These are phyloP conservation scores for Azemiops feae DNA, from an alignment of 2,113 vertebrate genomes.

Conservation along the genomic window DNA sequence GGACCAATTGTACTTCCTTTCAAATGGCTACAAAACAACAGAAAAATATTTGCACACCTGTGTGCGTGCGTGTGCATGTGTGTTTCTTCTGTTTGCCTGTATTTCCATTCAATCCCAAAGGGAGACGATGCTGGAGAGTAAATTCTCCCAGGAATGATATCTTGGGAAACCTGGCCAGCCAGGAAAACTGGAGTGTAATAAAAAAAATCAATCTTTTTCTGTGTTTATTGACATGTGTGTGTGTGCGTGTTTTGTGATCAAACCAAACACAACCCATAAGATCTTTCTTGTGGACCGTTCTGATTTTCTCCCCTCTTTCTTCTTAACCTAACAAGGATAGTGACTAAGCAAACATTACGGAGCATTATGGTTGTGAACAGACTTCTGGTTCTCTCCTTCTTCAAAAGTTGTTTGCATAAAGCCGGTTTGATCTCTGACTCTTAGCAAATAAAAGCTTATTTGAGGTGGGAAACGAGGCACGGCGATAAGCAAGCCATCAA, in stretches of 20 bases:
- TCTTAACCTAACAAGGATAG: neutral
- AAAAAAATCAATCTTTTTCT: neutral
- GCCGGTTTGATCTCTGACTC: neutral
- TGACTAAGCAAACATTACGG: neutral
- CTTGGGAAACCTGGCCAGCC: neutral
- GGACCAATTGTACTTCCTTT: neutral
- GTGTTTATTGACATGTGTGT: neutral
- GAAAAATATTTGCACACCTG: neutral
- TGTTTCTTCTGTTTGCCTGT: neutral
- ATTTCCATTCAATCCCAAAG: neutral
- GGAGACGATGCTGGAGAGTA: neutral
- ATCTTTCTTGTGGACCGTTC: neutral
- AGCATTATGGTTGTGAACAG: neutral
- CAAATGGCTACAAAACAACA: neutral
- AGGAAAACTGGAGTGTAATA: neutral
- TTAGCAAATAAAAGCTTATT: neutral
- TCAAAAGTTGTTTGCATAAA: neutral
- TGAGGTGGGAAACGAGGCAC: neutral
- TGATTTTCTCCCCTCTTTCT: neutral
- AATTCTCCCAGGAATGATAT: neutral
- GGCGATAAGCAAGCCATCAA: neutral
- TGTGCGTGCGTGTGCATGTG: neutral
- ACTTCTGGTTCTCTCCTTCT: neutral
- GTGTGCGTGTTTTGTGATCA: neutral
- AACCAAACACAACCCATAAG: neutral